phyloP scores from a whole-genome alignment of 2,797 vertebrate genomes.

The Zalophus californianus region DNA sequence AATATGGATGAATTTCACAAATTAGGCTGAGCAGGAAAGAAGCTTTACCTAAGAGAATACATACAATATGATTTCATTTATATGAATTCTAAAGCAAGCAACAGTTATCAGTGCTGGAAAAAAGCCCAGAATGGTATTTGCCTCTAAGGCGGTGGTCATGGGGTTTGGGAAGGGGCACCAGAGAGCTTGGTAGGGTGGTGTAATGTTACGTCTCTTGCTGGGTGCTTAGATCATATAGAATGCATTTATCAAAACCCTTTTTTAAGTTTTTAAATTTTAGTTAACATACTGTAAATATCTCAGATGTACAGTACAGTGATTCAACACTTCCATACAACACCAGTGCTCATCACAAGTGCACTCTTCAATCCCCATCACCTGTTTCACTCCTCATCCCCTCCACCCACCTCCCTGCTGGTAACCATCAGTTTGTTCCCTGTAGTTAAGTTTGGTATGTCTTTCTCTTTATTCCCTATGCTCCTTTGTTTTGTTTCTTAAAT shows the following conservation, averaged over 20 bases:
- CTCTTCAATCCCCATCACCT: neutral
- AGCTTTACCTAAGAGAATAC: conserved; percentile 12
- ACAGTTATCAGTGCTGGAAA: neutral
- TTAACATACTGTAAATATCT: neutral
- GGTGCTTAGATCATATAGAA: neutral
- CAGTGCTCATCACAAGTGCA: neutral
- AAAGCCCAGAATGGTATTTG: neutral
- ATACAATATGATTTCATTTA: conserved; percentile 4
- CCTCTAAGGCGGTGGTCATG: neutral
- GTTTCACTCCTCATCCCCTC: neutral
- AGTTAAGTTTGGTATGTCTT: neutral
- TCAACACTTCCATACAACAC: neutral
- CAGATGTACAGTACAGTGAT: neutral
- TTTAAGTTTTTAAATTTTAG: neutral
- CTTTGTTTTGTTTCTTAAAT: neutral
- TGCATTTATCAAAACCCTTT: neutral
- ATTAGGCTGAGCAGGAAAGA: neutral
- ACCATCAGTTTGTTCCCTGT: neutral
- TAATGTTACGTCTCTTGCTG: neutral
- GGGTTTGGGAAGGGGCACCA: neutral
- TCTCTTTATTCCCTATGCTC: neutral
- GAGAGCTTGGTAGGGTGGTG: neutral
- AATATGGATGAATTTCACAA: neutral
- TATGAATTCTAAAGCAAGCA: neutral
- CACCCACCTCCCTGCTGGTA: neutral